A percentile compares a stretch with the other conserved stretches of the same genome.
Conservation (phyloP, 2,113 vertebrate species). For the Hippocampus zosterae region DNA sequence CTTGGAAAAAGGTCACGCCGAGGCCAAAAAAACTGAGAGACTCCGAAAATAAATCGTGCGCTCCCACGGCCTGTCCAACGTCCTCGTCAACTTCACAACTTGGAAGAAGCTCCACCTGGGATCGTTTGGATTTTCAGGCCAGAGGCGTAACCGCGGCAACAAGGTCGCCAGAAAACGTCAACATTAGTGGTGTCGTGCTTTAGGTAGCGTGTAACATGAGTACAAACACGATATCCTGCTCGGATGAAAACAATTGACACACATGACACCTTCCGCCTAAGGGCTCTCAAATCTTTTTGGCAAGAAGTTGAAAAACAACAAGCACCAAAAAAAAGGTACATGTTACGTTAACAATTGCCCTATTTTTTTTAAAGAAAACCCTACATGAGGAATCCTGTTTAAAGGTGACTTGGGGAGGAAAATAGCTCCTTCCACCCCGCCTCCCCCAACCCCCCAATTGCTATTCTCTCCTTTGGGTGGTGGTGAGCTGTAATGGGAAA, state of each 20-base stretch:
- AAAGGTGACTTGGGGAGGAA: no score
- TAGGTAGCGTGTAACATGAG: slow-evolving; percentile 13
- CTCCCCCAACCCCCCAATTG: no score
- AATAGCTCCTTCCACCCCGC: no score
- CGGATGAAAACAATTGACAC: no score
- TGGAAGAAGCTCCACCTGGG: neutral
- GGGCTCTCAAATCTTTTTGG: no score
- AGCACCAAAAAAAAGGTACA: no score
- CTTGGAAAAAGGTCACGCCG: neutral
- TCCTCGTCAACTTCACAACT: neutral
- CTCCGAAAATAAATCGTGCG: slow-evolving; percentile 8
- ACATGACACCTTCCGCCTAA: no score
- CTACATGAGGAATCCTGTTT: no score
- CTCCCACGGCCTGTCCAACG: neutral
- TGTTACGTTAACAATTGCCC: no score
- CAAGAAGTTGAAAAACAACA: no score
- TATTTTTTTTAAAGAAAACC: no score
- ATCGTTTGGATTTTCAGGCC: neutral
- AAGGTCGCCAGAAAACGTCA: neutral
- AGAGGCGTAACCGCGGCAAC: neutral
- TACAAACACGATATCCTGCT: neutral
- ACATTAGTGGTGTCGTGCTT: neutral
- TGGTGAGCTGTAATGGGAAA: slow-evolving; percentile 34
- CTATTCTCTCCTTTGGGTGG: no score
- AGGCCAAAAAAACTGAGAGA: neutral